Conservation (phyloP, 2,113 vertebrate species). For the Alces alces region DNA sequence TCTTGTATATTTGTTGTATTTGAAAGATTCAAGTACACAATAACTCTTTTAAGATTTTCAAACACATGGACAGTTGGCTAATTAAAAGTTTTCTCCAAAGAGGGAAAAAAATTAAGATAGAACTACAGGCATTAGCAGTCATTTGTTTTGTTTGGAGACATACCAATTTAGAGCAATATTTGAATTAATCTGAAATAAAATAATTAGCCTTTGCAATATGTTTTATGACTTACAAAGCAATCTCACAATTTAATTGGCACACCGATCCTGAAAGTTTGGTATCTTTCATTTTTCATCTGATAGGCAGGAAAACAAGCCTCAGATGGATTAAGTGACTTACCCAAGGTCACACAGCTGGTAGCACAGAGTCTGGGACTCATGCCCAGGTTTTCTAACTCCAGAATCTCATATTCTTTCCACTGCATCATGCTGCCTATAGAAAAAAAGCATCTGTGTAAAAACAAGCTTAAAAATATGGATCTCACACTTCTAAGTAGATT, state of each 20-base stretch:
- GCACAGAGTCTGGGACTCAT: neutral
- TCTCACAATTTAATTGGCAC: neutral
- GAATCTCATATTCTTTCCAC: neutral
- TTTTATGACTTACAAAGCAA: constrained; percentile 3
- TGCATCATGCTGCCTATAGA: neutral
- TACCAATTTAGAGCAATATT: neutral
- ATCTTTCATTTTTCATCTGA: constrained; percentile 28
- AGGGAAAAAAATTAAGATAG: neutral
- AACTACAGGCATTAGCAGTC: neutral
- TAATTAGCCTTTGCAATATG: neutral
- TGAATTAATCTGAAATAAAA: constrained; percentile 11
- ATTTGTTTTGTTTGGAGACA: neutral
- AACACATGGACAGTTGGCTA: neutral
- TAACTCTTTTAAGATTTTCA: neutral
- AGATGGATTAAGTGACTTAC: neutral
- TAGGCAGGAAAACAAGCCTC: neutral
- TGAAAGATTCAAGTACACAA: neutral
- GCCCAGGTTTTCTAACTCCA: constrained; percentile 10
- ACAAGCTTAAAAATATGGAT: constrained; percentile 26
- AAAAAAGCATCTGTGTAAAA: neutral
- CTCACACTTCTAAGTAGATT: constrained; percentile 20
- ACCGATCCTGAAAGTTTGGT: neutral
- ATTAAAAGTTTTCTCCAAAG: neutral
- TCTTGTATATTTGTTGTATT: neutral
- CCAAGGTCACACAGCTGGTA: constrained; percentile 25